A percentile compares a stretch with the other conserved stretches of the same genome.
Evolutionary conservation across 2,113 vertebrate genomes (phyloP).

Genomic region (Phalacrocorax pelagicus): DNA sequence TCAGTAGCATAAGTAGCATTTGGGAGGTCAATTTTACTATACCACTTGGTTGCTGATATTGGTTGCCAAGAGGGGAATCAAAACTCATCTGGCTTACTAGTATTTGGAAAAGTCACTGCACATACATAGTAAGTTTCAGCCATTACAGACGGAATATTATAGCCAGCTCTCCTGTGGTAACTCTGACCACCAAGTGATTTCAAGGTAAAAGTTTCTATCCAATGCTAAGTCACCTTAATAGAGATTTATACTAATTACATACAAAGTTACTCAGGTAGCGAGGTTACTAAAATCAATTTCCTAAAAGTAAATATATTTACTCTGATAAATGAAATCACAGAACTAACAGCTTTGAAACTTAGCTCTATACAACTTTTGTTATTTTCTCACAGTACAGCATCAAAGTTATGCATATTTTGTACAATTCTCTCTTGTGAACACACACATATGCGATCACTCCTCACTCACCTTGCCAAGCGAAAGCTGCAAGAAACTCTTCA

Average conservation of each 20-base stretch:
- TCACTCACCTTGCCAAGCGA: slow-evolving; percentile 73
- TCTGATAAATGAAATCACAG: not conserved
- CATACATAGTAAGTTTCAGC: not conserved
- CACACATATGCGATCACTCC: rapidly evolving
- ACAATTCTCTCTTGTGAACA: not conserved
- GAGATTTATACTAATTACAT: not conserved
- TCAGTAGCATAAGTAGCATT: not conserved
- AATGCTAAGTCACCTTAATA: not conserved
- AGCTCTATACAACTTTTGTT: not conserved
- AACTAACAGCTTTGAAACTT: not conserved
- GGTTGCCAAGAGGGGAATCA: not conserved
- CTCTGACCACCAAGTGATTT: not conserved
- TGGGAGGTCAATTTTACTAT: not conserved
- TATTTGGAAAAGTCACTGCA: not conserved
- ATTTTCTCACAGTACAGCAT: not conserved
- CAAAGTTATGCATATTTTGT: not conserved
- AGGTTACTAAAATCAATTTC: not conserved
- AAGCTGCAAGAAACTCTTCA: slow-evolving; percentile 69
- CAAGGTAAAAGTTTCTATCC: not conserved
- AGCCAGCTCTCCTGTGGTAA: not conserved
- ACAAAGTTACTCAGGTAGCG: not conserved
- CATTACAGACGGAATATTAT: not conserved
- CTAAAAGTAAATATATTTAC: not conserved
- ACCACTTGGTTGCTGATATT: not conserved
- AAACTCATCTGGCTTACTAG: not conserved